Evolutionary conservation across 2,888 invertebrate genomes (phyloP).

Genomic region (Drosophila lutescens): DNA sequence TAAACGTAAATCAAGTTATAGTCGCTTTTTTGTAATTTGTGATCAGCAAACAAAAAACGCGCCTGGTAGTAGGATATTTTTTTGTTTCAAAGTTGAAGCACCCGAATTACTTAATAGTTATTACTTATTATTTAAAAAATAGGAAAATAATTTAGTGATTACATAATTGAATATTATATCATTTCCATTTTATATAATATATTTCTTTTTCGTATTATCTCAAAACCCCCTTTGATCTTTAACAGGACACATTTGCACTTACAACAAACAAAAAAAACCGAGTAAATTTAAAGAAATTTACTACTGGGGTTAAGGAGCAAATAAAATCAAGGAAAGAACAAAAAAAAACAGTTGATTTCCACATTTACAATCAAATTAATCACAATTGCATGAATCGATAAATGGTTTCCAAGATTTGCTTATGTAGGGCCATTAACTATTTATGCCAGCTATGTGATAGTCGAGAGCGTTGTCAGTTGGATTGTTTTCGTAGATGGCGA

Average conservation of each 20-base stretch:
- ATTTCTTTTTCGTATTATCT: conserved; percentile 6
- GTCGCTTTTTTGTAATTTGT: not conserved
- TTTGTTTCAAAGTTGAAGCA: conserved; percentile 12
- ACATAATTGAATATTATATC: conserved; percentile 12
- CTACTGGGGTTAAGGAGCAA: conserved; percentile 1
- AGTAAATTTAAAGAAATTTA: not conserved
- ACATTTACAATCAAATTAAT: conserved; percentile 6
- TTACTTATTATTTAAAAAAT: conserved; percentile 6
- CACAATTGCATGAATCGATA: not conserved
- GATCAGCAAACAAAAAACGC: conserved; percentile 6
- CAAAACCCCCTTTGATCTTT: conserved; percentile 6
- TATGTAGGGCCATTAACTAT: conserved; percentile 9
- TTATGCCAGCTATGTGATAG: conserved; percentile 65
- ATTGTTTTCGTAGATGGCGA: conserved; percentile 83
- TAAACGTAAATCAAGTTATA: conserved; percentile 5
- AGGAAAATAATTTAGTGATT: conserved; percentile 14
- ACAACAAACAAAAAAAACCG: not conserved
- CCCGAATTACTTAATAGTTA: conserved; percentile 9
- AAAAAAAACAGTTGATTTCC: not conserved
- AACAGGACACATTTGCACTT: conserved; percentile 8
- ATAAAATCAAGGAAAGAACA: not conserved
- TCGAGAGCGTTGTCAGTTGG: conserved; percentile 82
- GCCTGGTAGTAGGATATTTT: not conserved
- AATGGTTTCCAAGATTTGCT: not conserved
- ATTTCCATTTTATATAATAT: conserved; percentile 6